Base-by-base conservation (phyloP, 1,140 invertebrate species). In the Cotesia chilonis region DNA sequence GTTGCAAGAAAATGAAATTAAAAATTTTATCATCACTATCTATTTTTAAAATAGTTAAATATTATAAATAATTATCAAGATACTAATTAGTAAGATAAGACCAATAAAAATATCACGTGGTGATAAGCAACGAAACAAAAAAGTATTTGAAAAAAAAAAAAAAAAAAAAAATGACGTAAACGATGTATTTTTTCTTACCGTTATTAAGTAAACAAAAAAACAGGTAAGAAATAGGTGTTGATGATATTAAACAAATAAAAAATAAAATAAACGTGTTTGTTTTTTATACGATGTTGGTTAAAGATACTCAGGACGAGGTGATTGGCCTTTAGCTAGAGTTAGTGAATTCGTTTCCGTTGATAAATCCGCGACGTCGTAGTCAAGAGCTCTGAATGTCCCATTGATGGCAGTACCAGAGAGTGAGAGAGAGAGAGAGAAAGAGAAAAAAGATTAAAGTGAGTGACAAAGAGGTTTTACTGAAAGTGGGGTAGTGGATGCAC, bases 371-470 rank as follows among this genome's bases (percentile, higher is more conserved):
- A 78, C 74, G 76, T 77, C 75, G 77, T 77, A 74, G 76, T 77
- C 75, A 74, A 75, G 75, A 77, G 77, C 41, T 79, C 80, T 85
- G 82, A 86, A 86, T 85, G 84, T 82, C 76, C 84, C 83, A 86
- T 85, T 86, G 83, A 85, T 85, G 82, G 83, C 75, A 80, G 72
- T 70, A 78, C 71, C 74, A 65, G 68, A 70, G 35, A 71, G 64
- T 71, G 73, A 72, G 70, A 78, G 75, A 79, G 76, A 75, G 77
- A 78, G 73, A 81, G 76, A 12, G 69, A 47, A 64, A n/a, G n/a
- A n/a, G n/a, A n/a, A 12, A 47, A 59, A 67, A 64, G 59, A 14
- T n/a, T 2, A 52, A 28, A 41, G 36, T 7, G 55, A 57, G 60
- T 28, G 51, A 68, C 52, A 17, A 63, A 14, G 38, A 61, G 12